These are phyloP conservation scores for Centroberyx gerrardi DNA, from an alignment of 2,797 vertebrate species.

Conservation along the genomic window DNA sequence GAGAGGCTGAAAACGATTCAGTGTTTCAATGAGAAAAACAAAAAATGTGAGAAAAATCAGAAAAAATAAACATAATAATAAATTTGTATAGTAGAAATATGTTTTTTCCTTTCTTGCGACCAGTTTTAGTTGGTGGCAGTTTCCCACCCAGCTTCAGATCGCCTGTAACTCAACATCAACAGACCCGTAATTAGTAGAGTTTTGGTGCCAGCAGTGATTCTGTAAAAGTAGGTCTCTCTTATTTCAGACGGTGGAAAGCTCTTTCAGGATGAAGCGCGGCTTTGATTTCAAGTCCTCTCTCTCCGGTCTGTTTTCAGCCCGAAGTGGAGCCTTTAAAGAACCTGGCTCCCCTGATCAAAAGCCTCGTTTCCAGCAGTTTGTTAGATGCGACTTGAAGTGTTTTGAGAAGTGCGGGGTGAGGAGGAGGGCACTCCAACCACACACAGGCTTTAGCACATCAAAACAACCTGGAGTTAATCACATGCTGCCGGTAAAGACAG, in stretches of 20 bases:
- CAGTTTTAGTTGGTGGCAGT: too few species aligned
- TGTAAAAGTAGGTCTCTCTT: not conserved
- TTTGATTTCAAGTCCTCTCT: not conserved
- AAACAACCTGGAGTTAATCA: constrained; percentile 5
- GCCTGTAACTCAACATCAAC: too few species aligned
- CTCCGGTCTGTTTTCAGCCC: not conserved
- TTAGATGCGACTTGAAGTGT: constrained; percentile 9
- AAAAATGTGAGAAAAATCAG: too few species aligned
- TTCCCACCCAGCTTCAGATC: too few species aligned
- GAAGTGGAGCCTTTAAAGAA: constrained; percentile 3
- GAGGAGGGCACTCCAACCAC: constrained; percentile 13
- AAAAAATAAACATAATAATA: too few species aligned
- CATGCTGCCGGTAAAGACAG: constrained; percentile 18
- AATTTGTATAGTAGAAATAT: too few species aligned
- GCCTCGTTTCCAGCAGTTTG: constrained; percentile 28
- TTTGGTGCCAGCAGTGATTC: too few species aligned
- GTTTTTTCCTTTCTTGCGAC: too few species aligned
- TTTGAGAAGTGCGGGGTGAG: constrained; percentile 21
- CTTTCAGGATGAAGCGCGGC: not conserved
- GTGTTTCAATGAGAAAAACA: too few species aligned
- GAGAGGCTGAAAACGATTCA: too few species aligned
- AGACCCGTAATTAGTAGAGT: too few species aligned
- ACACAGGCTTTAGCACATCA: constrained; percentile 30
- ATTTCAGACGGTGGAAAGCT: not conserved
- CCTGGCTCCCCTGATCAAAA: constrained; percentile 42